A percentile compares a stretch with the other conserved stretches of the same genome.
These are phyloP conservation scores for Sminthurides aquaticus DNA, from an alignment of 2,888 invertebrate species.

Conservation along the genomic window DNA sequence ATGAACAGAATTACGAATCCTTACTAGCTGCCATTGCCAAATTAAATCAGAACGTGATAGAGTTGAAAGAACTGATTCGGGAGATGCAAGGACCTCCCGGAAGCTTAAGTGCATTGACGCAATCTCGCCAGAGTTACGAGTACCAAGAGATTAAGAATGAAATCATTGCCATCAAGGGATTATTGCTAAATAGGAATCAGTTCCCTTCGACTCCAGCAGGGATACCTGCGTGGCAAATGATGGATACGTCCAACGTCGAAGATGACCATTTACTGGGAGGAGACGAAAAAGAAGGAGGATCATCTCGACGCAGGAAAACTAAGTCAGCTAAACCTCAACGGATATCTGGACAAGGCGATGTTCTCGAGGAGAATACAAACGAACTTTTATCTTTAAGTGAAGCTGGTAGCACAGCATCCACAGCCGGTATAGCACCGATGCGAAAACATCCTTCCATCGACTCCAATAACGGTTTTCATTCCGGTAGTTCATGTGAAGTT, in stretches of 20 bases:
- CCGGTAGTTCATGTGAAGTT: conserved; percentile 43
- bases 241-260: conserved; percentile 25
- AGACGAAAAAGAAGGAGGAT: conserved; percentile 13
- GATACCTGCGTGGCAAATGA: conserved; percentile 42
- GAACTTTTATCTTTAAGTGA: conserved; percentile 19
- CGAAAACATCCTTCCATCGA: conserved; percentile 36
- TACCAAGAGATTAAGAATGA: conserved; percentile 62
- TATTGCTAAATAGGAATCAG: conserved; percentile 54
- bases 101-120: neutral
- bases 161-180: conserved; percentile 64
- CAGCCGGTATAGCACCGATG: conserved; percentile 19
- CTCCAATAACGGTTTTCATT: conserved; percentile 39
- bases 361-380: neutral
- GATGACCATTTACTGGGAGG: conserved; percentile 23
- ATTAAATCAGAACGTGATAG: conserved; percentile 38
- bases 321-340: conserved; percentile 8
- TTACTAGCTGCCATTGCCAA: conserved; percentile 35
- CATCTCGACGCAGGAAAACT: conserved; percentile 7
- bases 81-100: conserved; percentile 24
- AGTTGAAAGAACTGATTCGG: conserved; percentile 36
- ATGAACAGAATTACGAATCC: conserved; percentile 38
- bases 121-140: conserved; percentile 45
- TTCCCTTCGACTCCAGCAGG: conserved; percentile 34
- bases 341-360: neutral
- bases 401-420: conserved; percentile 8